A percentile compares a stretch with the other conserved stretches of the same genome.
These are phyloP conservation scores for Drosophila koepferae DNA, from an alignment of 2,888 invertebrate genomes.

Conservation along the genomic window DNA sequence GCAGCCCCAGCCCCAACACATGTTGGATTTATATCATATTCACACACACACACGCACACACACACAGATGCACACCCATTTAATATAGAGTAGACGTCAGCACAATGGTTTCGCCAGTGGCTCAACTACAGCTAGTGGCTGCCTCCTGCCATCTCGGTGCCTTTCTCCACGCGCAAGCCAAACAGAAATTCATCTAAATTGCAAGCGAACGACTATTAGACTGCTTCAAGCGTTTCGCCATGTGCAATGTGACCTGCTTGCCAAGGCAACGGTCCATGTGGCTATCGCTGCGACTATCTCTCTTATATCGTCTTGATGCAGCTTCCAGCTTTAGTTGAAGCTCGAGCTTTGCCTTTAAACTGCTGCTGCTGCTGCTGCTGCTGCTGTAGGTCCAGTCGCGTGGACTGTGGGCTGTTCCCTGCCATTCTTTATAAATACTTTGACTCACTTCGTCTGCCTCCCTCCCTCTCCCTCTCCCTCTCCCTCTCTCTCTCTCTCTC, in stretches of 20 bases:
- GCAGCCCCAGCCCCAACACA: conserved; percentile 22
- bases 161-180: conserved; percentile 28
- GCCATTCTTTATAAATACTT: conserved; percentile 60
- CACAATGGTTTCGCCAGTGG: conserved; percentile 31
- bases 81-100: conserved; percentile 59
- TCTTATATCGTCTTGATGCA: conserved; percentile 49
- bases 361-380: neutral
- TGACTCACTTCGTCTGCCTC: neutral
- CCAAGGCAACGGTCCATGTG: conserved; percentile 39
- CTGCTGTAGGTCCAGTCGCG: conserved; percentile 3
- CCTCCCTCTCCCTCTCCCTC: neutral
- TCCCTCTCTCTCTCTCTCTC: neutral
- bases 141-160: neutral
- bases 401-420: conserved; percentile 25
- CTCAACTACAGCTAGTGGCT: conserved; percentile 9
- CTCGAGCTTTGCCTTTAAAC: conserved; percentile 7
- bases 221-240: conserved; percentile 38
- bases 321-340: conserved; percentile 10
- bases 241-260: conserved; percentile 53
- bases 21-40: conserved; percentile 24
- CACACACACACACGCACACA: conserved; percentile 11
- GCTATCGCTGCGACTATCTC: conserved; percentile 61
- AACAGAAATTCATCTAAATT: conserved; percentile 63
- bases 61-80: conserved; percentile 22
- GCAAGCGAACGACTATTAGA: conserved; percentile 58